phyloP scores from a whole-genome alignment of 2,113 vertebrate species.

The Platycercus adscitus region DNA sequence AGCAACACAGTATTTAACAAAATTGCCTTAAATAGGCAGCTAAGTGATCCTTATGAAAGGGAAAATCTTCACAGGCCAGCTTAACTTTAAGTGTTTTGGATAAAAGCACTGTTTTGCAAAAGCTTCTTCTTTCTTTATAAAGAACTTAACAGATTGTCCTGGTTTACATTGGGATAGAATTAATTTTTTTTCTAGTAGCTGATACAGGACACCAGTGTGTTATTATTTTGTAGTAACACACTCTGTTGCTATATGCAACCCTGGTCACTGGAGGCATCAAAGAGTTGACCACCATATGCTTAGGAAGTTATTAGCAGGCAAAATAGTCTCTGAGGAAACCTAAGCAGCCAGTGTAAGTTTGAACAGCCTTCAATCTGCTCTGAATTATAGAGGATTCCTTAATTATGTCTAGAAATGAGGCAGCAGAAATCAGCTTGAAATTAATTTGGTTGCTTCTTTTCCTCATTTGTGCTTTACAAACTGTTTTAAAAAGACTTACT shows the following conservation, averaged over 20 bases:
- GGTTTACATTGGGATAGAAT: background rate
- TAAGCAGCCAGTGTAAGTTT: background rate
- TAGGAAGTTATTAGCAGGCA: background rate
- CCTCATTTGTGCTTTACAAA: background rate
- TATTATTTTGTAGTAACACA: background rate
- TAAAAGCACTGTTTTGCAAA: background rate
- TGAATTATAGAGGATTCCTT: background rate
- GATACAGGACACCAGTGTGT: background rate
- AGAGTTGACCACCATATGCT: background rate
- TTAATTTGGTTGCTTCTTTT: background rate
- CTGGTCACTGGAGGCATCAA: background rate
- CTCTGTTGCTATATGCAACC: background rate
- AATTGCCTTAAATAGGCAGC: background rate
- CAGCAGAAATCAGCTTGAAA: background rate
- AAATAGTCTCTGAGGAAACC: background rate
- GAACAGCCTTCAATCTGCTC: background rate
- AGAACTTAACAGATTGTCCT: background rate
- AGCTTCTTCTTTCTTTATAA: background rate
- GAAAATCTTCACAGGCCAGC: background rate
- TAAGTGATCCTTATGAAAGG: background rate
- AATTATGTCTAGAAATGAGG: background rate
- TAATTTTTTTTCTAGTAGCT: background rate
- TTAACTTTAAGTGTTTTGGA: background rate
- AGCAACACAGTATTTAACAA: background rate
- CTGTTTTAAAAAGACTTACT: background rate